Base-by-base conservation (phyloP, 2,113 vertebrate genomes). In the Euleptes europaea region DNA sequence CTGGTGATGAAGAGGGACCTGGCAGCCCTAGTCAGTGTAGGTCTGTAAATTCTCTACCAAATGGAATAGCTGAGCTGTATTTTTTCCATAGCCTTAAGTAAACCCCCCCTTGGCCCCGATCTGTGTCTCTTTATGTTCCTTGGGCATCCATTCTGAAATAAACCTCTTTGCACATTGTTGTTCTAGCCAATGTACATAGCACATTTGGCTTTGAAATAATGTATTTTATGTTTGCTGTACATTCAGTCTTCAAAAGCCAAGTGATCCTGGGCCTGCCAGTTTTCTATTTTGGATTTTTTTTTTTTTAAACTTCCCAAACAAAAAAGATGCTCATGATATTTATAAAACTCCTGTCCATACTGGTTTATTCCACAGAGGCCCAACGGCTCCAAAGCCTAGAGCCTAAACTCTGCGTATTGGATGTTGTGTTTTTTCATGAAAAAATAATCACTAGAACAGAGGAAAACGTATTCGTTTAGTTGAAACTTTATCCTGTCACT, bases 21-120 rank as follows among this genome's bases (percentile, higher is more conserved):
- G n/a, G n/a, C n/a, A n/a, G n/a, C n/a, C n/a, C n/a, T n/a, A n/a
- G n/a, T n/a, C n/a, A n/a, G n/a, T n/a, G n/a, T n/a, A n/a, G 0
- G 78, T 85, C 78, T n/a, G 47, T 83, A 82, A 60, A 88, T 75
- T 82, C 74, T 54, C 88, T 88, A 86, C 83, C 78, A 80, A 82
- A 82, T 89, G 89, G 89, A 91, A 93, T 92, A 92, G 83, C 10
- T 86, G 80, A 89, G 80, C 78, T 89, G 38, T 88, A 23, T 86
- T 90, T 92, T 28, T 92, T 90, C 91, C 0, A 0, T 65, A 51
- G 42, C 42, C 21, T 63, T 19, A 60, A 73, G 69, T 21, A 85
- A 69, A 78, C 80, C 21, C 23, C 60, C 54, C 15, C 51, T 35
- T 74, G 83, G 90, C 84, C 78, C 78, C 78, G 81, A 90, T 60